Conservation (phyloP, 2,113 vertebrate genomes). For the Syrrhaptes paradoxus region DNA sequence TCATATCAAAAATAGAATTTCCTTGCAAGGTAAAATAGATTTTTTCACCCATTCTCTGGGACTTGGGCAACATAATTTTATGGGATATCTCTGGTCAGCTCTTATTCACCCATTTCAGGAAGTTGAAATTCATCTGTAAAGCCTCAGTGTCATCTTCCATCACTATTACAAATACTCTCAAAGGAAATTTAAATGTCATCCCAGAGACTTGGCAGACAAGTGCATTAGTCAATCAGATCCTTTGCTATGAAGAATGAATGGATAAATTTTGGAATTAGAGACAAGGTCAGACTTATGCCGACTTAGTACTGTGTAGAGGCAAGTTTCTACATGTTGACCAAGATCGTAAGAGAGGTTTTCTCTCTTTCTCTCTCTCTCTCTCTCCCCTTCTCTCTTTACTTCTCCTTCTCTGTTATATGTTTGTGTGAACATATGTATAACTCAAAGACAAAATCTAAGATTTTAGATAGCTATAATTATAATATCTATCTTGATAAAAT, state of each 20-base stretch:
- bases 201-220: not conserved
- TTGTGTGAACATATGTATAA: not conserved
- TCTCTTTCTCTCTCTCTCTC: not conserved
- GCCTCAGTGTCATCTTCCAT: conserved; percentile 3
- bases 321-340: not conserved
- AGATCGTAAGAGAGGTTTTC: not conserved
- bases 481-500: not conserved
- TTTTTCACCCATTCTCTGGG: not conserved
- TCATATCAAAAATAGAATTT: not conserved
- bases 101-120: conserved; percentile 10
- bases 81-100: not conserved
- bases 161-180: conserved; percentile 6
- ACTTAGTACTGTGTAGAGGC: not conserved
- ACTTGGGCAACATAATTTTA: not conserved
- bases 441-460: not conserved
- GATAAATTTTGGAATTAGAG: conserved; percentile 6
- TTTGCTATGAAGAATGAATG: conserved; percentile 4
- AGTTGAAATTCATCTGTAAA: conserved; percentile 11
- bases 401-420: not conserved
- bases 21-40: not conserved
- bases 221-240: conserved; percentile 8
- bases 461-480: not conserved
- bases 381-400: not conserved
- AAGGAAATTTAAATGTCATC: conserved; percentile 12
- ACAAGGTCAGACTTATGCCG: not conserved